Conservation (phyloP, 1,140 invertebrate genomes). For the Drosophila persimilis region DNA sequence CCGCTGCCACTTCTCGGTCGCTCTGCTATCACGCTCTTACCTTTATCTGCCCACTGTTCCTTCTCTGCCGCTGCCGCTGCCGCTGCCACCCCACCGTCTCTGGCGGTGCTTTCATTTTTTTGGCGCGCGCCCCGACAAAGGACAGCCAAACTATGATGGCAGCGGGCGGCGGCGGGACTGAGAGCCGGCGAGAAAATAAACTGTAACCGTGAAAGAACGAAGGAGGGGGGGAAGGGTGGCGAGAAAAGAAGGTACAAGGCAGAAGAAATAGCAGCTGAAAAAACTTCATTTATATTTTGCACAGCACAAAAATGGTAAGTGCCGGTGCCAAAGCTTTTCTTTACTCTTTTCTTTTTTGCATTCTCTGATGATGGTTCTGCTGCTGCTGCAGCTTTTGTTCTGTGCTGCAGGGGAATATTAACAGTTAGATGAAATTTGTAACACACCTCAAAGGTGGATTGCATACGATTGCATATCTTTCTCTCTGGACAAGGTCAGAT, state of each 20-base stretch:
- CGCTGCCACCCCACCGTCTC: conserved; percentile 24
- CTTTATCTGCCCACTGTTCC: conserved; percentile 4
- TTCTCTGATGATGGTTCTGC: no score
- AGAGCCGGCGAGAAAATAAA: conserved; percentile 21
- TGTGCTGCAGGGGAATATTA: conserved; percentile 21
- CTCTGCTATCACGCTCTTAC: no score
- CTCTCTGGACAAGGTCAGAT: no score
- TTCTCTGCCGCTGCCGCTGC: neutral
- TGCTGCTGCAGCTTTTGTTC: no score
- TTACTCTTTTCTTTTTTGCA: neutral
- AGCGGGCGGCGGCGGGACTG: no score
- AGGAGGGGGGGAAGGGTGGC: conserved; percentile 11
- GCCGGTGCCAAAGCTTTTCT: conserved; percentile 13
- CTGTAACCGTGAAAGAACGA: conserved; percentile 8
- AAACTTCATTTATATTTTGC: conserved; percentile 74
- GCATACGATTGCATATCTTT: no score
- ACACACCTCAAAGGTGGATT: neutral
- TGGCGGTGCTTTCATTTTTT: conserved; percentile 41
- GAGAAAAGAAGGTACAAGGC: conserved; percentile 6
- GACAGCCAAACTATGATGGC: conserved; percentile 54
- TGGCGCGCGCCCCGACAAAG: conserved; percentile 51
- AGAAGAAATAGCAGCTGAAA: conserved; percentile 41
- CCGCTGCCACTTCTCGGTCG: no score
- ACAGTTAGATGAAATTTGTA: conserved; percentile 28
- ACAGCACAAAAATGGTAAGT: conserved; percentile 62